Percentiles rank a stretch among this genome's conserved stretches.
Conservation (phyloP, 23 tunicate genomes). For the Ascidia mentula region DNA sequence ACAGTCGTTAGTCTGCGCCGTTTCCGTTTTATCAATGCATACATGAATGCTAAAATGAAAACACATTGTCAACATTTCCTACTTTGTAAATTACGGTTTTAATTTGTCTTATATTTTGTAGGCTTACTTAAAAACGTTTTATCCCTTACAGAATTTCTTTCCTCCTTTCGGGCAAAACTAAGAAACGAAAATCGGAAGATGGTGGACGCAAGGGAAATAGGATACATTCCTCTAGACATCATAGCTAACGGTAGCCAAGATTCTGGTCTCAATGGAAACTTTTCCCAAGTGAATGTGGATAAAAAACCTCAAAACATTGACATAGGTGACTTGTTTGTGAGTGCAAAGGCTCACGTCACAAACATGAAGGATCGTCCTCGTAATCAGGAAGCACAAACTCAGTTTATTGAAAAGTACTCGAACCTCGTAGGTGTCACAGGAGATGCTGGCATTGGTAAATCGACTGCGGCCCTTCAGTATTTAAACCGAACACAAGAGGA, state of each 20-base stretch:
- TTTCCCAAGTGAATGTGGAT: not conserved
- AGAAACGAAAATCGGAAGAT: too few relatives aligned
- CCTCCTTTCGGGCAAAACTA: too few relatives aligned
- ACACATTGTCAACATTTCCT: too few relatives aligned
- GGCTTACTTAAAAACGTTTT: too few relatives aligned
- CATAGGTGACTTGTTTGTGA: not conserved
- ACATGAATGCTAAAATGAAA: too few relatives aligned
- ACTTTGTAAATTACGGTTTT: too few relatives aligned
- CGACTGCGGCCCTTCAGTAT: not conserved
- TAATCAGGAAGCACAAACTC: not conserved
- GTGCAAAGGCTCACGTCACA: not conserved
- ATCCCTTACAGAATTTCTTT: too few relatives aligned
- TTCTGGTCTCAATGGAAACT: not conserved
- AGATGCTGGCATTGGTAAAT: not conserved
- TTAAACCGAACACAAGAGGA: not conserved
- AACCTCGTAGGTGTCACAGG: not conserved
- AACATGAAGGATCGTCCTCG: not conserved
- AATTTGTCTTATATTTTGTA: too few relatives aligned
- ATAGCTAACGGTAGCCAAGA: not conserved
- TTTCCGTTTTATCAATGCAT: too few relatives aligned
- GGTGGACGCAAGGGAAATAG: not conserved
- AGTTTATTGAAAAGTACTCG: not conserved
- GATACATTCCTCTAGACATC: not conserved
- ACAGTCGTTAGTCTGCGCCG: too few relatives aligned
- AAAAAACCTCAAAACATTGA: not conserved